Evolutionary conservation across 1,140 invertebrate species (phyloP), one percentile per base, ranked within the genome.

Genomic region (Maconellicoccus hirsutus): DNA sequence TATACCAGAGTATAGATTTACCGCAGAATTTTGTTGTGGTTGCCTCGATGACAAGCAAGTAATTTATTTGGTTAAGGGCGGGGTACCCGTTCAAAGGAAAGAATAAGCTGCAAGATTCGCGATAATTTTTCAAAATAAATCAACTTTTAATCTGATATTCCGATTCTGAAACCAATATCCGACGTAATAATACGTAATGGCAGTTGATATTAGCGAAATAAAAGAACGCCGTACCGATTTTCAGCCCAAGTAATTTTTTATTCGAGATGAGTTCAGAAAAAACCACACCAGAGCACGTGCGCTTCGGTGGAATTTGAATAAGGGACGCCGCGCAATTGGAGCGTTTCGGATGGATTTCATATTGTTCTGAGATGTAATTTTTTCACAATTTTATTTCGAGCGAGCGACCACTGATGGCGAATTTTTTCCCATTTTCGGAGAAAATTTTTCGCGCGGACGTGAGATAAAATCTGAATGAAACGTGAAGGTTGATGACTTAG

Each of bases 1-100:
- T 16, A 16, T 59, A n/a, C 6, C 52, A 16, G 4, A n/a, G 52
- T 22, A 66, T 66, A 66, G 21, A 66, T 66, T 66, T 66, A 26
- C 10, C 61, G 61, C 21, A 66, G 10, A 66, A 66, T 66, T 66
- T 66, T 66, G 7, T 22, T 19, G 10, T 52, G 42, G 42, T 19
- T 52, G 25, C 19, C 22, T 3, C 61, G 61, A 66, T 26, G 61
- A 66, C 61, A 66, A 66, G 61, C 61, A 8, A 66, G 25, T 66
- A 66, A 66, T 66, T 66, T 66, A 66, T 66, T 66, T 66, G 61
- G 61, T 14, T 22, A 16, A 23, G 22, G 25, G 61, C 25, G 61
- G 25, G 61, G 6, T 23, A 4, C 10, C 10, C 3, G 10, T 10
- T 6, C 1, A 25, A 26, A 16, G 3, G 61, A 66, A 66, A 59